Evolutionary conservation across 1,140 invertebrate species (phyloP), one percentile per base, ranked within the genome.

Genomic region (Steinernema feltiae): DNA sequence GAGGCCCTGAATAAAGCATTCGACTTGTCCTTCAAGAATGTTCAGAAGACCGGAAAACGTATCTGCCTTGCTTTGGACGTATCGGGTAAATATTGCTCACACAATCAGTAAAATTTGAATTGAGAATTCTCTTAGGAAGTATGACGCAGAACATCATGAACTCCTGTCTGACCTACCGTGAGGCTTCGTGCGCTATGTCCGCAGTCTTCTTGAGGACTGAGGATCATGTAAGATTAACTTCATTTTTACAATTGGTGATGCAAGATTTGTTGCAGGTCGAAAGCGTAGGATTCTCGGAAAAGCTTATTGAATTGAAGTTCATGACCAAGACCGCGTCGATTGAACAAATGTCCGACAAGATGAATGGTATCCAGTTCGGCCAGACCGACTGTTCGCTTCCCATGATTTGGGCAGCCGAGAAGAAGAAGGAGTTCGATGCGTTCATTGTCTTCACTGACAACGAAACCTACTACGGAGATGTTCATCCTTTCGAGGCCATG

Each of bases 21-120:
- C 80, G 84, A 82, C 82, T 83, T 76, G 77, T 84, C 82, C 21
- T 89, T 89, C 30, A 83, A 89, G 82, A 87, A 88, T 75, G 78
- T 90, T 0, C 80, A 87, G 81, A 82, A 89, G 18, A 91, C 90
- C 1, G 86, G 87, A 2, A 87, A 90, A 75, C 86, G 88, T 29
- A 90, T 89, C 78, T 84, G 91, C 70, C 81, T 92, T 30, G 89
- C 89, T 27, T 87, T 91, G 24, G 90, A 91, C 78, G 88, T 90
- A 35, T 88, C 88, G 87, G 89, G 83, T n/a, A 80, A 76, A 48
- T 85, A 85, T 83, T 32, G 87, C 87, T 70, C 81, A 88, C 24
- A 83, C 89, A n/a, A n/a, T n/a, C n/a, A n/a, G n/a, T n/a, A n/a
- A n/a, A n/a, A n/a, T n/a, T n/a, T n/a, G n/a, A n/a, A n/a, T n/a